Evolutionary conservation across 1,140 invertebrate genomes (phyloP).

Genomic region (Cyrtorhinus lividipennis): DNA sequence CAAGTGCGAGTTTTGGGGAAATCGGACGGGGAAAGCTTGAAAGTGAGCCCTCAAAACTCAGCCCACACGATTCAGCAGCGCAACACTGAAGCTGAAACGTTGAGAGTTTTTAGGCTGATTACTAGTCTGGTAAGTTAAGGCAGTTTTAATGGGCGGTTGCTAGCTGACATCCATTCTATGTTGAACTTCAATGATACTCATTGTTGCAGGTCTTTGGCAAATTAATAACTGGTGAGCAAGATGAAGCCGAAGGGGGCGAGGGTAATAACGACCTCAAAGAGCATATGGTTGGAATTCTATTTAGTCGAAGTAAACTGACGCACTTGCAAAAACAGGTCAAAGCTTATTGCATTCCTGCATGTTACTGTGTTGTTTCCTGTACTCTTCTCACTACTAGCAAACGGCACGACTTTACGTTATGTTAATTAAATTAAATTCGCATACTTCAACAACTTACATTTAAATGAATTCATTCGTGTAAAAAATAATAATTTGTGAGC

Average conservation of each 20-base stretch:
- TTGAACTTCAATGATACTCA: slow-evolving; percentile 8
- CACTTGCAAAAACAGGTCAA: slow-evolving; percentile 85
- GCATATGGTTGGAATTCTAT: slow-evolving; percentile 93
- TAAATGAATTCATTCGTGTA: too few relatives aligned
- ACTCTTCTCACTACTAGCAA: slow-evolving; percentile 10
- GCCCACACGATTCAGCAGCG: slow-evolving; percentile 57
- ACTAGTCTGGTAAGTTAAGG: slow-evolving; percentile 58
- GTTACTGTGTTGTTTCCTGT: slow-evolving; percentile 12
- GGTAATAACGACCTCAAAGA: slow-evolving; percentile 80
- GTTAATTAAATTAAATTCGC: slow-evolving; percentile 13
- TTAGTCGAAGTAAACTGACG: slow-evolving; percentile 83
- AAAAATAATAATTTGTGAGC: too few relatives aligned
- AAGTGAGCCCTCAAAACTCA: slow-evolving; percentile 35
- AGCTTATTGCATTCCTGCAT: not conserved
- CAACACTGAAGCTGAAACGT: slow-evolving; percentile 81
- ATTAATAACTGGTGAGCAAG: slow-evolving; percentile 47
- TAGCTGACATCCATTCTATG: not conserved
- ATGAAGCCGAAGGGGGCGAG: slow-evolving; percentile 37
- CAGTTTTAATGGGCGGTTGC: not conserved
- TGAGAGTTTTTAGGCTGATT: slow-evolving; percentile 84
- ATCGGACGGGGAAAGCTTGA: slow-evolving; percentile 36
- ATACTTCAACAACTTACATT: too few relatives aligned
- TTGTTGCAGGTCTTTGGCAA: slow-evolving; percentile 73
- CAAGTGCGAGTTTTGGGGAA: slow-evolving; percentile 57
- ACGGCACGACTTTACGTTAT: not conserved